phyloP scores from a whole-genome alignment of 2,113 vertebrate genomes.

The Rhea americana region DNA sequence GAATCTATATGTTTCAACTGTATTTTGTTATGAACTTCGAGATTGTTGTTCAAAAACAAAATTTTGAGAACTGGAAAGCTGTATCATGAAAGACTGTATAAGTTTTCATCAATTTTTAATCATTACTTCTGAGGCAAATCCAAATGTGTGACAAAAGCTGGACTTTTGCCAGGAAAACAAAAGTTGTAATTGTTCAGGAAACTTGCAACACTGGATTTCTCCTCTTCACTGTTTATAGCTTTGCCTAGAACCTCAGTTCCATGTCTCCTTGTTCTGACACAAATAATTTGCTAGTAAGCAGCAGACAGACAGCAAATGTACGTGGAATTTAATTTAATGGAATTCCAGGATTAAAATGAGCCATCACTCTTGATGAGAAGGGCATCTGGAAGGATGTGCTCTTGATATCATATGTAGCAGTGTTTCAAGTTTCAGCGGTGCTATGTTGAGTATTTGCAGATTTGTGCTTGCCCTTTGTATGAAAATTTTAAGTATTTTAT shows the following conservation, averaged over 20 bases:
- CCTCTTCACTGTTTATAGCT: neutral
- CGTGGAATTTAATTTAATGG: neutral
- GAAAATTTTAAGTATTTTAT: fast-evolving
- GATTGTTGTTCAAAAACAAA: neutral
- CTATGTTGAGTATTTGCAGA: neutral
- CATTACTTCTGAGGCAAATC: neutral
- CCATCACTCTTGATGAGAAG: neutral
- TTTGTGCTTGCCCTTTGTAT: neutral
- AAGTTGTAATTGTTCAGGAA: neutral
- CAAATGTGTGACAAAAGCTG: neutral
- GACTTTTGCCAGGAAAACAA: neutral
- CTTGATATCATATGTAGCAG: fast-evolving
- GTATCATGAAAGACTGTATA: neutral
- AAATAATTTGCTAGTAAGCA: neutral
- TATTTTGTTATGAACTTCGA: neutral
- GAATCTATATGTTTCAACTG: neutral
- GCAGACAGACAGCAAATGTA: conserved; percentile 25
- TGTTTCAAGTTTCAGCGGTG: neutral
- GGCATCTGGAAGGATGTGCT: neutral
- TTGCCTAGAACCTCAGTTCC: neutral
- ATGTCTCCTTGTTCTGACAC: neutral
- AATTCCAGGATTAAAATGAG: neutral
- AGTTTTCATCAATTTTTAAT: neutral
- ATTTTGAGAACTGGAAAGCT: neutral
- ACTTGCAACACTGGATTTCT: neutral